Evolutionary conservation across 2,888 invertebrate genomes (phyloP).

Genomic region (Ochlodes sylvanus): DNA sequence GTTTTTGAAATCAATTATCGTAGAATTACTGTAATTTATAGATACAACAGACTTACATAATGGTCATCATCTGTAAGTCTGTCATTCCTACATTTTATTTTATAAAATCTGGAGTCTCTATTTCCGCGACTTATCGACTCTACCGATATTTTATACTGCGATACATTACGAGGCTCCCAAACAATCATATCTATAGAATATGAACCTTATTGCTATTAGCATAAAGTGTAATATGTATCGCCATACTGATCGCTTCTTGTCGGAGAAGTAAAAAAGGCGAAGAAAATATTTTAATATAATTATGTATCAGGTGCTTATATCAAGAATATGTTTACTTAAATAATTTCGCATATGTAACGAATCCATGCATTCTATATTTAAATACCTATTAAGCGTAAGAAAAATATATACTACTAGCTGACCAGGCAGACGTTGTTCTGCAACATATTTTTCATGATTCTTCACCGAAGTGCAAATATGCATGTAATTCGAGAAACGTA

Average conservation of each 20-base stretch:
- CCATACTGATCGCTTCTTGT: background rate
- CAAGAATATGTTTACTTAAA: slow-evolving; percentile 27
- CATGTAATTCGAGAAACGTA: too few relatives aligned
- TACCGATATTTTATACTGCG: slow-evolving; percentile 33
- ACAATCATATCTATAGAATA: background rate
- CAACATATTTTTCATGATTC: too few relatives aligned
- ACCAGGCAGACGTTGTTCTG: too few relatives aligned
- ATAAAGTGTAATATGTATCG: slow-evolving; percentile 9
- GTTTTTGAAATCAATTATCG: too few relatives aligned
- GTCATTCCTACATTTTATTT: background rate
- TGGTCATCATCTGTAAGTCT: too few relatives aligned
- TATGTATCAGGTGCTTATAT: slow-evolving; percentile 22
- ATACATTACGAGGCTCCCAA: slow-evolving; percentile 19
- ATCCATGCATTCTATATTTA: background rate
- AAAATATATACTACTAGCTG: too few relatives aligned
- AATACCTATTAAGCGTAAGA: too few relatives aligned
- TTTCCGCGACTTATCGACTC: slow-evolving; percentile 25
- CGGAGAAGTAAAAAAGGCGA: slow-evolving; percentile 27
- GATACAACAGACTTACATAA: too few relatives aligned
- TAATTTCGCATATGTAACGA: slow-evolving; percentile 10
- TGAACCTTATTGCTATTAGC: background rate
- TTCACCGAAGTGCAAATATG: too few relatives aligned
- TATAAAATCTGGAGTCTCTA: slow-evolving; percentile 15
- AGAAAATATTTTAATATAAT: too few relatives aligned
- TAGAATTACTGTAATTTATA: too few relatives aligned